Percentiles rank a stretch among this genome's conserved stretches.
Evolutionary conservation across 1,140 invertebrate species (phyloP).

Genomic region (Drosophila ironensis): DNA sequence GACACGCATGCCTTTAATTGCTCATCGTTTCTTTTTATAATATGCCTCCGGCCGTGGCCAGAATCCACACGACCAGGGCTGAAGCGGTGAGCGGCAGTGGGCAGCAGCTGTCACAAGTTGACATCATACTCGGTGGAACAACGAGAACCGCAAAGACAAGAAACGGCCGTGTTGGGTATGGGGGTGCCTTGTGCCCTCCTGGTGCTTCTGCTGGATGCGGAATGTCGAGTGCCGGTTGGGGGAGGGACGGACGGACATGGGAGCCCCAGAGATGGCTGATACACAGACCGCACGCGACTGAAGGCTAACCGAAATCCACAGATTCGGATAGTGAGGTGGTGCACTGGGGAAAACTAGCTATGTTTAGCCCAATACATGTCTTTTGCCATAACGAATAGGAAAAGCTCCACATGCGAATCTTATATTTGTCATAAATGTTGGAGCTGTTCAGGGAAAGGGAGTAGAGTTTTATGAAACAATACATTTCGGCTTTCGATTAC

Average conservation of each 20-base stretch:
- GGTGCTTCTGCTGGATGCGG: not conserved
- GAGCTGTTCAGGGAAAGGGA: no score
- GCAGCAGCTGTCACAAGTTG: slow-evolving; percentile 59
- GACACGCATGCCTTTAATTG: slow-evolving; percentile 68
- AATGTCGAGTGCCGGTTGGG: not conserved
- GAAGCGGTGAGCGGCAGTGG: not conserved
- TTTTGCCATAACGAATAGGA: no score
- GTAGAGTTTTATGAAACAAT: no score
- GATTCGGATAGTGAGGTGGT: not conserved
- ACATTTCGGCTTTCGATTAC: no score
- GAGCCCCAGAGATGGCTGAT: slow-evolving; percentile 17
- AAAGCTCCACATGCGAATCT: no score
- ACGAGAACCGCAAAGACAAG: slow-evolving; percentile 51
- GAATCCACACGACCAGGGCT: slow-evolving; percentile 6
- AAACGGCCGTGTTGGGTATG: slow-evolving; percentile 31
- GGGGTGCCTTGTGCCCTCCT: no score
- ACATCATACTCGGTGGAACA: slow-evolving; percentile 53
- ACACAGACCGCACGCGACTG: slow-evolving; percentile 50
- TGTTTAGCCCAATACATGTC: no score
- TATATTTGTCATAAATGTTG: no score
- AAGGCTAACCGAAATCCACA: slow-evolving; percentile 57
- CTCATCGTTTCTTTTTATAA: slow-evolving; percentile 43
- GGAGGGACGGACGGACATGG: not conserved
- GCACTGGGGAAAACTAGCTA: slow-evolving; percentile 1
- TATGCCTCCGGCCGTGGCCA: slow-evolving; percentile 27